Conservation (phyloP, 1,140 invertebrate genomes). For the Muscidifurax raptorellus region DNA sequence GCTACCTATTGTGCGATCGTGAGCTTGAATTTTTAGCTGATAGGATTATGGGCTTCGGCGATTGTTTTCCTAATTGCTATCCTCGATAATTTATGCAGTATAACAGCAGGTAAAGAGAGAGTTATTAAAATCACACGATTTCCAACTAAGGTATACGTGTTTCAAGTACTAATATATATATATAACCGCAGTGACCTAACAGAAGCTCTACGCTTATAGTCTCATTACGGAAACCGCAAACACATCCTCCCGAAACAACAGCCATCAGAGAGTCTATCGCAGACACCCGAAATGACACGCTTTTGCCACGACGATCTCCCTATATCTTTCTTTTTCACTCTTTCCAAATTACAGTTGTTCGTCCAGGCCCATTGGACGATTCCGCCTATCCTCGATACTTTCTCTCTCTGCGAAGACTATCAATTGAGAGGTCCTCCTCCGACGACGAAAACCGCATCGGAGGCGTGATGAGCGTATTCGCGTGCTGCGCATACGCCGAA, state of each 20-base stretch:
- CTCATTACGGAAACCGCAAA: neutral
- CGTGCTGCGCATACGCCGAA: conserved; percentile 21
- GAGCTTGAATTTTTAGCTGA: neutral
- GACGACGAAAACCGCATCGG: neutral
- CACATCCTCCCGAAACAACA: neutral
- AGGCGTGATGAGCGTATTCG: neutral
- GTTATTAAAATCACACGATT: too few relatives aligned
- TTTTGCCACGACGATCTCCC: neutral
- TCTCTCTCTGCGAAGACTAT: neutral
- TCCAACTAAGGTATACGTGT: too few relatives aligned
- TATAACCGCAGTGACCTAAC: too few relatives aligned
- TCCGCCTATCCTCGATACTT: neutral
- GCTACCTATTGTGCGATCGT: neutral
- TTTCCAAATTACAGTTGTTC: conserved; percentile 15
- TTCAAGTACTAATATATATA: too few relatives aligned
- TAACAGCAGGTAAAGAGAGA: too few relatives aligned
- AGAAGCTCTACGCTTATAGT: neutral
- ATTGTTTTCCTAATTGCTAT: neutral
- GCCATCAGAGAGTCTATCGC: neutral
- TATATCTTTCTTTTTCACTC: neutral
- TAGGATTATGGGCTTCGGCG: neutral
- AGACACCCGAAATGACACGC: conserved; percentile 33
- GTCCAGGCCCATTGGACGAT: neutral
- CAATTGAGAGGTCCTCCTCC: conserved; percentile 48
- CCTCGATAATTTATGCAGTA: too few relatives aligned